phyloP scores from a whole-genome alignment of 2,888 invertebrate genomes.

The Aplocera efformata region DNA sequence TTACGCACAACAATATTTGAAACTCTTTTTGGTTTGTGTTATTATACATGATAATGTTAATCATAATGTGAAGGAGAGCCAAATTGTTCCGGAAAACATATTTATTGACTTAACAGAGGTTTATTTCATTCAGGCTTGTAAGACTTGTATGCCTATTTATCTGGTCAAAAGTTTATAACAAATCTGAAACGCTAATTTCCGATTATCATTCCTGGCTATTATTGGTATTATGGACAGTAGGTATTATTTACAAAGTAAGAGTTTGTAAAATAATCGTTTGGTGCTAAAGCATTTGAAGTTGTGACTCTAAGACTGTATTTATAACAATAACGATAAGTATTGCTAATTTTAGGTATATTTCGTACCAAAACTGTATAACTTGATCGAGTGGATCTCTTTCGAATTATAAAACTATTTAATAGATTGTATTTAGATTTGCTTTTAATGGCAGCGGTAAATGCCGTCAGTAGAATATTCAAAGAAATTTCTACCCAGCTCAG shows the following conservation, averaged over 20 bases:
- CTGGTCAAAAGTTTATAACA: too few species aligned
- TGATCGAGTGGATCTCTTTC: slow-evolving; percentile 23
- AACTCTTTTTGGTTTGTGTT: too few species aligned
- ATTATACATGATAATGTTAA: too few species aligned
- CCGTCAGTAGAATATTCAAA: neutral
- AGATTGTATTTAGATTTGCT: slow-evolving; percentile 5
- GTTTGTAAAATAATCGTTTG: slow-evolving; percentile 24
- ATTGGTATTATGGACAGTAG: too few species aligned
- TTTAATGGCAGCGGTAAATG: neutral
- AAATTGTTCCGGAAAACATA: too few species aligned
- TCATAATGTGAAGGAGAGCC: too few species aligned
- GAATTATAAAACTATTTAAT: slow-evolving; percentile 14
- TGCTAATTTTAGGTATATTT: slow-evolving; percentile 16
- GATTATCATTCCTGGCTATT: too few species aligned
- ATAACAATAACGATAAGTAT: slow-evolving; percentile 21
- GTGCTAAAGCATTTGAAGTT: slow-evolving; percentile 47
- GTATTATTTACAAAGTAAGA: slow-evolving; percentile 9
- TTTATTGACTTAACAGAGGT: too few species aligned
- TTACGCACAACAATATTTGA: too few species aligned
- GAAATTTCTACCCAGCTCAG: slow-evolving; percentile 15
- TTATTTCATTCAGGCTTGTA: neutral
- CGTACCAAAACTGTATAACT: slow-evolving; percentile 34
- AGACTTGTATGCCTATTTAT: neutral
- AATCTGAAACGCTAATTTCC: too few species aligned
- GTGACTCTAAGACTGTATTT: slow-evolving; percentile 58